A percentile compares a stretch with the other conserved stretches of the same genome.
These are phyloP conservation scores for Lagodon rhomboides DNA, from an alignment of 2,797 vertebrate species.

Conservation along the genomic window DNA sequence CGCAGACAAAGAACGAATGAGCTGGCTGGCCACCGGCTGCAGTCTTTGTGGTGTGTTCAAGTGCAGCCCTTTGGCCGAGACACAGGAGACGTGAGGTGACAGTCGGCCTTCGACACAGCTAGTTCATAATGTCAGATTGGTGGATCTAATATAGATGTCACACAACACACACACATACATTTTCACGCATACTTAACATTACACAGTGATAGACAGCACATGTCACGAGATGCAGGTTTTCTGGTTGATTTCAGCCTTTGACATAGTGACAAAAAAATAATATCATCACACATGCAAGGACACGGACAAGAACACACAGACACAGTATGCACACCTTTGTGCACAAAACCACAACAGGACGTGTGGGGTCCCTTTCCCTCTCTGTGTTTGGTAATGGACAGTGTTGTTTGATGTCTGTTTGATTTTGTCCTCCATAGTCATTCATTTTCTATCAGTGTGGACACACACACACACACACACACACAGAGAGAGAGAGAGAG, in stretches of 20 bases:
- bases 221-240: neutral
- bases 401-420: slow-evolving; percentile 53
- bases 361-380: slow-evolving; percentile 7
- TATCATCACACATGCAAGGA: neutral
- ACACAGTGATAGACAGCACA: neutral
- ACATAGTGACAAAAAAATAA: no score
- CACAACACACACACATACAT: neutral
- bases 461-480: slow-evolving; percentile 39
- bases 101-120: no score
- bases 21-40: no score
- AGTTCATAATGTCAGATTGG: no score
- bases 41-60: no score
- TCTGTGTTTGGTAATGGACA: slow-evolving; percentile 27
- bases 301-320: neutral
- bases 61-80: no score
- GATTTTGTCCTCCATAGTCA: slow-evolving; percentile 56
- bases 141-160: slow-evolving; percentile 28
- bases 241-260: neutral
- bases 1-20: no score
- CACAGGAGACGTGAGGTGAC: no score
- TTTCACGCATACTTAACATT: slow-evolving; percentile 18
- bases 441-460: slow-evolving; percentile 52
- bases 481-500: neutral
- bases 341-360: slow-evolving; percentile 7
- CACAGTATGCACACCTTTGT: neutral